Evolutionary conservation across 2,113 vertebrate species (phyloP).

Genomic region (Lathamus discolor): DNA sequence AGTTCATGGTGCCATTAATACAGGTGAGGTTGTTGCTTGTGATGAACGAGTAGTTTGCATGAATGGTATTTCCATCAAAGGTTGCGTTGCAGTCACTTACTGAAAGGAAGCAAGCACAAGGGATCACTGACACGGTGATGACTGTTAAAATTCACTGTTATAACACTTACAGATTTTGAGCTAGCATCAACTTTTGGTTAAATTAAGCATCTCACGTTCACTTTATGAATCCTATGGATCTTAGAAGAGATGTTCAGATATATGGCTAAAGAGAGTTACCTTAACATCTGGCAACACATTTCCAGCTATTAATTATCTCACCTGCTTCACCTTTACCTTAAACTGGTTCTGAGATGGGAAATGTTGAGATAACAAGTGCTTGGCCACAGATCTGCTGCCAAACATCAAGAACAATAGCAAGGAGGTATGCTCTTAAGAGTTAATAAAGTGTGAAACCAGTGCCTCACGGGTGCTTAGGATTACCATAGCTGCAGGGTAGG

Average conservation of each 20-base stretch:
- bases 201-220: background rate
- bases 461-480: background rate
- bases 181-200: background rate
- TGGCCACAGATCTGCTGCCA: background rate
- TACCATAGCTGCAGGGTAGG: background rate
- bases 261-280: background rate
- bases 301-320: background rate
- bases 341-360: background rate
- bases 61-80: background rate
- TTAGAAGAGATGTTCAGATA: background rate
- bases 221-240: background rate
- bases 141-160: background rate
- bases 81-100: constrained; percentile 75
- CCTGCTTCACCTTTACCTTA: background rate
- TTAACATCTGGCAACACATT: background rate
- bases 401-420: background rate
- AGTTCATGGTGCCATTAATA: constrained; percentile 60
- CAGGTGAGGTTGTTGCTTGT: constrained; percentile 72
- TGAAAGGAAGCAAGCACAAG: constrained; percentile 22
- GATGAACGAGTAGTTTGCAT: constrained; percentile 64
- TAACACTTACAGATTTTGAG: background rate
- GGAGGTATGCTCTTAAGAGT: background rate
- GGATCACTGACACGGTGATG: background rate
- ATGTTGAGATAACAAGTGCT: background rate
- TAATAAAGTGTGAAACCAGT: background rate